Base-by-base conservation (phyloP, 2,113 vertebrate species). In the Cricetomys ansorgei region DNA sequence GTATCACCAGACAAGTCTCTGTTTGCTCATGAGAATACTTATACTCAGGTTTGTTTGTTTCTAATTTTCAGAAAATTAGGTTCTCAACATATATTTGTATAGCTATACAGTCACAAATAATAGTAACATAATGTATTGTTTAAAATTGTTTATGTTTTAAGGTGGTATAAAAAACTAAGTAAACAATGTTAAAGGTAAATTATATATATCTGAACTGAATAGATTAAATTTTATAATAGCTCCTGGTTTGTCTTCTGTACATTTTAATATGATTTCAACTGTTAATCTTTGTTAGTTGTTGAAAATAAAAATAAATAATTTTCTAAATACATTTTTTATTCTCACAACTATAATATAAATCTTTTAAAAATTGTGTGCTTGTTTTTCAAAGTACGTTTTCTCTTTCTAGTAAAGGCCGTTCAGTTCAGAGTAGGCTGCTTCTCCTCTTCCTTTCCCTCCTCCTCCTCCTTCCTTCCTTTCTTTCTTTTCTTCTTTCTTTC, bases 211-310 rank as follows among this genome's bases (percentile, higher is more conserved):
- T 21, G 17, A 37, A 55, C 19, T 50, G 17, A 81, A 31, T 70
- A 67, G 55, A 4, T 65, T 40, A 72, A 69, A 87, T 67, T 91
- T 40, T 37, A 31, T 0, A 67, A 40, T 90, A 67, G 50, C 11
- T 77, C 88, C 31, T 93, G 16, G 10, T 17, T 37, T 59, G 5
- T 1, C 1, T 89, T 67, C 10, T 73, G 19, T 79, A 92, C 19
- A 55, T 90, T 88, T 92, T 90, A 90, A 34, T 75, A 87, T 23
- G 10, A 73, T 89, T 97, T 85, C n/a, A 94, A 64, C 10, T 83
- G 37, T 53, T 94, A 11, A 45, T 65, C 64, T 80, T 79, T 50
- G 11, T 88, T 88, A 88, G 43, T 69, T 92, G 3, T 75, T 70
- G 3, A 83, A n/a, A 70, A 43, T 43, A 45, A 94, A 62, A 27